Conservation (phyloP, 2,797 vertebrate genomes). For the Falco novaeseelandiae region DNA sequence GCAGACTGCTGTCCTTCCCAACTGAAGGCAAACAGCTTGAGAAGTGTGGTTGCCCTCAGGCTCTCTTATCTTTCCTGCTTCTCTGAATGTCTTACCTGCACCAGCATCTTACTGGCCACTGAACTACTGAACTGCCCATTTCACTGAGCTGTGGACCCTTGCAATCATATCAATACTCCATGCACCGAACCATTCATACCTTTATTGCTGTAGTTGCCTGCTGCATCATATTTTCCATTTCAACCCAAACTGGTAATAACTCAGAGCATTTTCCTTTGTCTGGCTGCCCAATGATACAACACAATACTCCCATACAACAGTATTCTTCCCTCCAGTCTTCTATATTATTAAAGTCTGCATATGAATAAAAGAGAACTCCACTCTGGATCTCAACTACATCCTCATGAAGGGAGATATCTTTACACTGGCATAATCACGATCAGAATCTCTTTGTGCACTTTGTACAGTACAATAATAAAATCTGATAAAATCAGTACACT, state of each 20-base stretch:
- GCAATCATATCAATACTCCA: not conserved
- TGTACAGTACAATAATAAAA: not conserved
- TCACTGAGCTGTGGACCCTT: not conserved
- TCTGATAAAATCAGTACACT: conserved; percentile 1
- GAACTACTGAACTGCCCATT: not conserved
- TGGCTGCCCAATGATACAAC: not conserved
- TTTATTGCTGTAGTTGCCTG: not conserved
- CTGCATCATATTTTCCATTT: not conserved
- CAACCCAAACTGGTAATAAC: not conserved
- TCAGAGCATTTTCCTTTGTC: not conserved
- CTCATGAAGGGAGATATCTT: not conserved
- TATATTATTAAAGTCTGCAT: not conserved
- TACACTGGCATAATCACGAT: not conserved
- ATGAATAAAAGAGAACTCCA: not conserved
- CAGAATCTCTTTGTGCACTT: not conserved
- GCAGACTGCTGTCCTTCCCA: not conserved
- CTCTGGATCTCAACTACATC: not conserved
- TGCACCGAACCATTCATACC: not conserved
- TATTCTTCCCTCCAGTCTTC: not conserved
- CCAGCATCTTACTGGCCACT: not conserved
- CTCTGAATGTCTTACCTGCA: not conserved
- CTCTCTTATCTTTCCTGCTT: not conserved
- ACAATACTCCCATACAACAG: not conserved
- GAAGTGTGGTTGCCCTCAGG: not conserved
- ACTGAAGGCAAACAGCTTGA: not conserved